Percentiles rank a stretch among this genome's conserved stretches.
phyloP scores from a whole-genome alignment of 2,113 vertebrate species.

The Lycocorax pyrrhopterus region DNA sequence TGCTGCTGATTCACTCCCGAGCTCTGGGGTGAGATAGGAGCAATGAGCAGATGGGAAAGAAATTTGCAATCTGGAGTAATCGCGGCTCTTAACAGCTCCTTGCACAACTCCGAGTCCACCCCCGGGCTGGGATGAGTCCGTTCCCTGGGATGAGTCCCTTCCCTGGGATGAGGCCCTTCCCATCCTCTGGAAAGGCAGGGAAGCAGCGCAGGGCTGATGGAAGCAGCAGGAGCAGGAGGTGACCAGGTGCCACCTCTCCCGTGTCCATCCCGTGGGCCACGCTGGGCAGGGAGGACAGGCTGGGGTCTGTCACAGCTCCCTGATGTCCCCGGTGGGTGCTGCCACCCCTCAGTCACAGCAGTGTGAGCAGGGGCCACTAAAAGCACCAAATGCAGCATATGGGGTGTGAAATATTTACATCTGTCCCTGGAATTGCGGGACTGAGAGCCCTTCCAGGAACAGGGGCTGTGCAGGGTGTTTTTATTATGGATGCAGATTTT shows the following conservation, averaged over 20 bases:
- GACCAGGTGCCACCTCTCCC: rapidly evolving
- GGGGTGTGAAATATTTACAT: neutral
- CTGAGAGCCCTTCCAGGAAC: neutral
- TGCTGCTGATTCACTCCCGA: neutral
- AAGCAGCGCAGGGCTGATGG: neutral
- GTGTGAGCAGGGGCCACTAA: neutral
- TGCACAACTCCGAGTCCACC: neutral
- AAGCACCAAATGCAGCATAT: neutral
- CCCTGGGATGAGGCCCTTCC: neutral
- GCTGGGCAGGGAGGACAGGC: neutral
- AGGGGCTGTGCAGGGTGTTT: neutral
- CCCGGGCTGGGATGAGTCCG: neutral
- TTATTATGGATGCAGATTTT: neutral
- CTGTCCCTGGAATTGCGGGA: neutral
- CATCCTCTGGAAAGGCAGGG: neutral
- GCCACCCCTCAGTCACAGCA: neutral
- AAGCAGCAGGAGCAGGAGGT: neutral
- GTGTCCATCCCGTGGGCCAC: rapidly evolving
- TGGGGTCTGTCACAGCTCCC: neutral
- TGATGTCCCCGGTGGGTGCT: neutral
- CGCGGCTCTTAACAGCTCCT: neutral
- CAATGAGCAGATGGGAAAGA: neutral
- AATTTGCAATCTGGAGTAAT: neutral
- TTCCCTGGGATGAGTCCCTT: neutral
- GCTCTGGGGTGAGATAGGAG: neutral